A percentile compares a stretch with the other conserved stretches of the same genome.
Conservation (phyloP, 2,113 vertebrate species). For the Orycteropus afer region DNA sequence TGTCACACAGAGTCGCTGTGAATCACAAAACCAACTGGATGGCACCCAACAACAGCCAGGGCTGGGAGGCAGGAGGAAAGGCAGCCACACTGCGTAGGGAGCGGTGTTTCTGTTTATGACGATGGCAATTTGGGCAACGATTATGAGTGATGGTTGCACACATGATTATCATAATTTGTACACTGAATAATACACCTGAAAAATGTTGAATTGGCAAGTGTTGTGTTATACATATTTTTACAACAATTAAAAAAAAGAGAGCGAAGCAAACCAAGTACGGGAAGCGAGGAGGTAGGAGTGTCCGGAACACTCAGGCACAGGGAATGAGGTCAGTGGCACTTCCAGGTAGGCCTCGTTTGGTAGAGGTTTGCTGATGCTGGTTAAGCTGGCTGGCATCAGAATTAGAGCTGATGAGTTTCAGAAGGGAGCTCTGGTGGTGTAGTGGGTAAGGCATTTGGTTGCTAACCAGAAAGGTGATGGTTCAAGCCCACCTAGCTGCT, state of each 20-base stretch:
- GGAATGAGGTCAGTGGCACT: background rate
- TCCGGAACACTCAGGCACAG: background rate
- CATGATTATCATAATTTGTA: too few species aligned
- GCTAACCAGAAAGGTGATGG: too few species aligned
- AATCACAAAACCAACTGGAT: background rate
- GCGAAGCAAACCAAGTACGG: background rate
- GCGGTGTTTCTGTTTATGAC: too few species aligned
- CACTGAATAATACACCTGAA: background rate
- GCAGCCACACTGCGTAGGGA: background rate
- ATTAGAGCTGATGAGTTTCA: background rate
- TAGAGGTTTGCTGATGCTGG: background rate
- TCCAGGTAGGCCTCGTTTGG: background rate
- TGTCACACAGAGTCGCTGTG: background rate
- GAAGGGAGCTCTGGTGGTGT: too few species aligned
- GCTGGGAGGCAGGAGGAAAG: background rate
- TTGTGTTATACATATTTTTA: background rate
- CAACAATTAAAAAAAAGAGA: too few species aligned
- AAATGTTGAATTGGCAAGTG: background rate
- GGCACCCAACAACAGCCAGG: background rate
- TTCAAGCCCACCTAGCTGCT: too few species aligned
- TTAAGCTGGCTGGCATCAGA: background rate
- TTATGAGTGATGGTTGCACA: too few species aligned
- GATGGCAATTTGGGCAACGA: too few species aligned
- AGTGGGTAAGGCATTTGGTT: too few species aligned
- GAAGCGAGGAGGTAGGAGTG: background rate